Evolutionary conservation across 1,140 invertebrate genomes (phyloP).

Genomic region (Hypothenemus hampei): DNA sequence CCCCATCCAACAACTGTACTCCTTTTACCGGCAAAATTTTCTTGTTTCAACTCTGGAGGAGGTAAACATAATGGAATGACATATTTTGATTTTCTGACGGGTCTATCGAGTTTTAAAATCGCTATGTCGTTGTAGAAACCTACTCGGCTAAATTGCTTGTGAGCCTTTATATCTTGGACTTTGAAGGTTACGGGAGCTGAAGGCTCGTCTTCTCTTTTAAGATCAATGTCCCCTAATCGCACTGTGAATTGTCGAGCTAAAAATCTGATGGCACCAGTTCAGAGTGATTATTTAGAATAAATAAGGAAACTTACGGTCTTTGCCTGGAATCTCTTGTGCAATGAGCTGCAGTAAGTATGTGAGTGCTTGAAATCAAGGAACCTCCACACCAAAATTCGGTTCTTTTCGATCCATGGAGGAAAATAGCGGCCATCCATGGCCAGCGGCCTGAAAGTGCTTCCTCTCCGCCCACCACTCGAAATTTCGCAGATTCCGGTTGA

Average conservation of each 20-base stretch:
- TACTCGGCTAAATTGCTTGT: slow-evolving; percentile 74
- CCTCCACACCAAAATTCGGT: slow-evolving; percentile 94
- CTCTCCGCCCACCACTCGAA: slow-evolving; percentile 83
- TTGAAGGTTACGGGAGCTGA: slow-evolving; percentile 71
- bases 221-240: slow-evolving; percentile 80
- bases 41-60: slow-evolving; percentile 49
- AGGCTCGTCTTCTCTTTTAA: slow-evolving; percentile 74
- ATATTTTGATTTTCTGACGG: slow-evolving; percentile 74
- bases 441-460: slow-evolving; percentile 75
- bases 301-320: slow-evolving; percentile 61
- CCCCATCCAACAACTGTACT: slow-evolving; percentile 92
- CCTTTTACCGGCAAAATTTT: slow-evolving; percentile 62
- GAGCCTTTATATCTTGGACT: slow-evolving; percentile 71
- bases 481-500: slow-evolving; percentile 72
- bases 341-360: slow-evolving; percentile 88
- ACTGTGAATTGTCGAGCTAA: slow-evolving; percentile 81
- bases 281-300: neutral
- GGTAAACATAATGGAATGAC: slow-evolving; percentile 86
- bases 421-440: slow-evolving; percentile 94
- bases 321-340: slow-evolving; percentile 83
- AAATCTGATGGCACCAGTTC: slow-evolving; percentile 58
- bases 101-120: slow-evolving; percentile 65
- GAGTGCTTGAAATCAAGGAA: slow-evolving; percentile 71
- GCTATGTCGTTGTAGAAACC: slow-evolving; percentile 93
- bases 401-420: slow-evolving; percentile 75